phyloP scores from a whole-genome alignment of 2,888 invertebrate genomes.

The Capitulum mitella region DNA sequence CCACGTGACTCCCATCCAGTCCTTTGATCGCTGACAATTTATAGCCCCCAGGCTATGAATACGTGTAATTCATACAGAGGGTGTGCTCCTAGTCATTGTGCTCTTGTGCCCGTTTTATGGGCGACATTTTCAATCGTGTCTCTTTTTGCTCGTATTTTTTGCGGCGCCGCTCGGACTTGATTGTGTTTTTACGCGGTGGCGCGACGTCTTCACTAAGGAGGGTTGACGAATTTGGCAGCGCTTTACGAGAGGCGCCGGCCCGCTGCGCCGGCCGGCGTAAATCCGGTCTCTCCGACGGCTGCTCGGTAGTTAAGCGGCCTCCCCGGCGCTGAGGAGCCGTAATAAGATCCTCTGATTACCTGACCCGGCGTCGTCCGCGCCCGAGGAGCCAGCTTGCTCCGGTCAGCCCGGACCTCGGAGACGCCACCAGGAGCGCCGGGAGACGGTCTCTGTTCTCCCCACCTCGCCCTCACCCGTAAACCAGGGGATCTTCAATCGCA shows the following conservation, averaged over 20 bases:
- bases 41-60: not conserved
- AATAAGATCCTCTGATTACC: not conserved
- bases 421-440: too few relatives aligned
- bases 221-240: constrained; percentile 13
- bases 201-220: not conserved
- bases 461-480: too few relatives aligned
- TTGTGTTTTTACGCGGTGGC: not conserved
- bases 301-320: not conserved
- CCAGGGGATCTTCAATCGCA: too few relatives aligned
- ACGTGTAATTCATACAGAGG: not conserved
- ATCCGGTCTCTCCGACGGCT: not conserved
- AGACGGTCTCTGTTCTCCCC: too few relatives aligned
- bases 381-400: too few relatives aligned
- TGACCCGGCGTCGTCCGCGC: not conserved
- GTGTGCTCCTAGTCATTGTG: not conserved
- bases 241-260: not conserved
- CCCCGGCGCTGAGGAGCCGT: not conserved
- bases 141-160: constrained; percentile 8
- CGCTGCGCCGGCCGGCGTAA: not conserved
- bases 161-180: not conserved
- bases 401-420: too few relatives aligned
- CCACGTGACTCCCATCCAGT: not conserved
- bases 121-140: not conserved
- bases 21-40: not conserved
- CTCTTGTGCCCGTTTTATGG: not conserved